Conservation (phyloP, 2,797 vertebrate genomes). For the Hipposideros larvatus region DNA sequence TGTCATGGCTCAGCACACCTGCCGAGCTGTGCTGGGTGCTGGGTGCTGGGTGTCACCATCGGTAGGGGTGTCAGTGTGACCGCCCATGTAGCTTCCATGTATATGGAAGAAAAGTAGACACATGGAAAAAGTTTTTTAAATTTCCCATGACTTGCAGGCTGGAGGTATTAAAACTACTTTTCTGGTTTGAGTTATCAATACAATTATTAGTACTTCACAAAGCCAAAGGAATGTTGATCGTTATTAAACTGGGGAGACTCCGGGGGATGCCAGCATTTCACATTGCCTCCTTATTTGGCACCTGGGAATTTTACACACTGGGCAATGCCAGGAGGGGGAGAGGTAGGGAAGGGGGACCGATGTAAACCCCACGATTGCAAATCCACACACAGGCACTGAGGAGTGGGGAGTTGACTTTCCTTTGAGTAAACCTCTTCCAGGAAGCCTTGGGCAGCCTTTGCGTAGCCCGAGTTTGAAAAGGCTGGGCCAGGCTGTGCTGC, state of each 20-base stretch:
- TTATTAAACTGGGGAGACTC: not conserved
- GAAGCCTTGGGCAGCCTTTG: not conserved
- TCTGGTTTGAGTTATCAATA: conserved; percentile 21
- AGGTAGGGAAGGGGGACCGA: not conserved
- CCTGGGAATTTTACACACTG: not conserved
- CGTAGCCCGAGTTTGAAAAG: not conserved
- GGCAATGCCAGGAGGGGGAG: not conserved
- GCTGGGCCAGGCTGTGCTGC: not conserved
- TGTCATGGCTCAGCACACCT: not conserved
- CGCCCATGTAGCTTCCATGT: not conserved
- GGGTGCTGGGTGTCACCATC: not conserved
- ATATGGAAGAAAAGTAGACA: not conserved
- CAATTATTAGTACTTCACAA: not conserved
- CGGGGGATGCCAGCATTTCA: not conserved
- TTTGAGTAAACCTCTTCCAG: not conserved
- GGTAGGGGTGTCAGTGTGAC: not conserved
- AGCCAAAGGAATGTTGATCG: not conserved
- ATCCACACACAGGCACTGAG: fast-evolving
- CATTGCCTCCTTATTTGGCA: not conserved
- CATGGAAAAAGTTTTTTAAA: not conserved
- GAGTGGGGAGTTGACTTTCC: not conserved
- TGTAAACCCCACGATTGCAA: not conserved
- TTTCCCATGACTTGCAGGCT: not conserved
- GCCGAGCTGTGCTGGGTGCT: not conserved
- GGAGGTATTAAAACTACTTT: not conserved